Evolutionary conservation across 1,140 invertebrate genomes (phyloP).

Genomic region (Camponotus pennsylvanicus): DNA sequence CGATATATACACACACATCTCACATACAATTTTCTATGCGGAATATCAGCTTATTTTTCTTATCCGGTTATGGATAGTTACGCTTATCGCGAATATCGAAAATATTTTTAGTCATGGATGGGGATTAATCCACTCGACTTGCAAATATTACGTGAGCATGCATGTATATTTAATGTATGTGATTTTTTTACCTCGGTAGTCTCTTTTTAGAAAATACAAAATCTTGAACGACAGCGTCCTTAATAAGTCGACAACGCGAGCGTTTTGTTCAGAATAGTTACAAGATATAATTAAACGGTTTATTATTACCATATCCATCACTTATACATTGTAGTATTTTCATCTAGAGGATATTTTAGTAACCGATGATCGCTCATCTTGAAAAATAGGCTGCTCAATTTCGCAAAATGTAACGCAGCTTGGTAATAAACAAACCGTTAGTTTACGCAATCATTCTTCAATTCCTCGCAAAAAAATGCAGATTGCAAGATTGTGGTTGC

Average conservation of each 20-base stretch:
- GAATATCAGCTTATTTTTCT: constrained; percentile 62
- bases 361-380: constrained; percentile 13
- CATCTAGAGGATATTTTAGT: neutral
- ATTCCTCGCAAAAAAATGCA: neutral
- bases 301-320: neutral
- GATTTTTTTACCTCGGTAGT: no score
- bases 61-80: constrained; percentile 39
- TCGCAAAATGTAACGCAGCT: constrained; percentile 22
- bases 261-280: neutral
- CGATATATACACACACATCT: constrained; percentile 10
- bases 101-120: constrained; percentile 7
- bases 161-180: neutral
- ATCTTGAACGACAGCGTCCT: neutral
- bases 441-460: constrained; percentile 16
- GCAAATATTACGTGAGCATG: neutral
- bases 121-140: constrained; percentile 8
- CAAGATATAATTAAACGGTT: neutral
- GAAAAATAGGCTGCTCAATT: constrained; percentile 21
- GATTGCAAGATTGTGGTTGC: neutral
- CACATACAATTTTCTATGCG: constrained; percentile 59
- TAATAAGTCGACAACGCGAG: neutral
- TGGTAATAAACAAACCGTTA: neutral
- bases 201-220: neutral
- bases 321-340: neutral
- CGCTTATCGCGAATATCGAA: constrained; percentile 38